Evolutionary conservation across 2,113 vertebrate species (phyloP).

Genomic region (Scomber japonicus): DNA sequence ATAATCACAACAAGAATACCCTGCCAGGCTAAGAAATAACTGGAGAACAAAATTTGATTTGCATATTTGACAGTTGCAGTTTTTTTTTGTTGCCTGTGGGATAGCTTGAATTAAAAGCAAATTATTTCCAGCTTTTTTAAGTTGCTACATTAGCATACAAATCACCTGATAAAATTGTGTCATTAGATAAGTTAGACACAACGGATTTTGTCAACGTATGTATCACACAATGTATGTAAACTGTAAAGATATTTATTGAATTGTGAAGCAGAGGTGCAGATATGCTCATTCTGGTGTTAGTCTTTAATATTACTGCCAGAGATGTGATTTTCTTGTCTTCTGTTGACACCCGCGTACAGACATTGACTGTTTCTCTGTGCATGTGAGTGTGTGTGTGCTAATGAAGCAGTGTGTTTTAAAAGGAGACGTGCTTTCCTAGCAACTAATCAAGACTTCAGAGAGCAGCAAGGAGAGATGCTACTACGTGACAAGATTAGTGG

Average conservation of each 20-base stretch:
- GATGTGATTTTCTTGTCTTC: constrained; percentile 45
- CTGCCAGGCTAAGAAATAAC: not conserved
- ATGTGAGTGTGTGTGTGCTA: constrained; percentile 32
- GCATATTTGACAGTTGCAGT: not conserved
- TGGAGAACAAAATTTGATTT: not conserved
- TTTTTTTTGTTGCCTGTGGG: constrained; percentile 11
- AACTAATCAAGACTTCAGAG: constrained; percentile 68
- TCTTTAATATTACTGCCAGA: constrained; percentile 17
- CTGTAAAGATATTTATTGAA: constrained; percentile 16
- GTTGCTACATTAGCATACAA: constrained; percentile 4
- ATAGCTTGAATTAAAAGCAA: constrained; percentile 14
- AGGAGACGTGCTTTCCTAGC: constrained; percentile 53
- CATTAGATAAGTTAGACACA: not conserved
- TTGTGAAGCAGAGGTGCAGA: constrained; percentile 20
- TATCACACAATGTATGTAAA: constrained; percentile 15
- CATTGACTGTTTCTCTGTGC: not conserved
- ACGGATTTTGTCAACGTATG: not conserved
- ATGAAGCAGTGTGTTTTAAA: constrained; percentile 66
- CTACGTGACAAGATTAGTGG: constrained; percentile 71
- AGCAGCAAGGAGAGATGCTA: constrained; percentile 45
- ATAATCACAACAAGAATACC: constrained; percentile 4
- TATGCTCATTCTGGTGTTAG: constrained; percentile 24
- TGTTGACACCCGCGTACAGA: constrained; percentile 25
- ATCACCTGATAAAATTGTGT: constrained; percentile 10
- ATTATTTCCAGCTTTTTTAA: constrained; percentile 11